A percentile compares a stretch with the other conserved stretches of the same genome.
Conservation (phyloP, 2,888 invertebrate species). For the Pachydiplax longipennis region DNA sequence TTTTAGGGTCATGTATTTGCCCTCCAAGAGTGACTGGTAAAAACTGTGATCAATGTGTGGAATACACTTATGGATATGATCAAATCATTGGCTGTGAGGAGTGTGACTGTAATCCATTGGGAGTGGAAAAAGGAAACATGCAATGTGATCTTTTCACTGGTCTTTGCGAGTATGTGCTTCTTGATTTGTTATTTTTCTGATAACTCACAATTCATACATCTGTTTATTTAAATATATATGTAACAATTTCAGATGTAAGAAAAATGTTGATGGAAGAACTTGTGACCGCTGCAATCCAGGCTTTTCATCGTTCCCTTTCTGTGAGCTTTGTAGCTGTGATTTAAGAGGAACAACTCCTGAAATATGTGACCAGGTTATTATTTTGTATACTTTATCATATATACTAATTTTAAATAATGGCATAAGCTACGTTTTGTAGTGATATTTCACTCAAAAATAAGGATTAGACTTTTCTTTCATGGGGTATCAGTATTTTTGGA, state of each 20-base stretch:
- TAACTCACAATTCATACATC: neutral
- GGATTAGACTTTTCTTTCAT: too few relatives aligned
- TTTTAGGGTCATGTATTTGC: slow-evolving; percentile 82
- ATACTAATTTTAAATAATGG: too few relatives aligned
- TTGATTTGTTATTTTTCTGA: neutral
- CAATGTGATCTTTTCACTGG: slow-evolving; percentile 91
- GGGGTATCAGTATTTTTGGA: too few relatives aligned
- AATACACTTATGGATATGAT: slow-evolving; percentile 91
- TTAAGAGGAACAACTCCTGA: slow-evolving; percentile 82
- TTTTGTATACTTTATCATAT: neutral
- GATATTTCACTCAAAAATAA: too few relatives aligned
- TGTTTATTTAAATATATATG: neutral
- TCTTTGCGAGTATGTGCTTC: slow-evolving; percentile 73
- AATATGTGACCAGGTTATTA: slow-evolving; percentile 78
- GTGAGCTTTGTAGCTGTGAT: slow-evolving; percentile 83
- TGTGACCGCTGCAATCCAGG: slow-evolving; percentile 90
- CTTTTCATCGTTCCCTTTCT: slow-evolving; percentile 86
- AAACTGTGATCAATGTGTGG: slow-evolving; percentile 87
- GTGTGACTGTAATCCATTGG: slow-evolving; percentile 87
- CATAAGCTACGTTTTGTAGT: too few relatives aligned
- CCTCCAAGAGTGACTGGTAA: slow-evolving; percentile 89
- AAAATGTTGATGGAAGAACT: slow-evolving; percentile 84
- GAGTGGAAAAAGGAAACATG: slow-evolving; percentile 76
- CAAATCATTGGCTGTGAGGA: slow-evolving; percentile 94
- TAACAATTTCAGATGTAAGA: slow-evolving; percentile 71